Evolutionary conservation across 2,113 vertebrate genomes (phyloP).

Genomic region (Lynx canadensis): DNA sequence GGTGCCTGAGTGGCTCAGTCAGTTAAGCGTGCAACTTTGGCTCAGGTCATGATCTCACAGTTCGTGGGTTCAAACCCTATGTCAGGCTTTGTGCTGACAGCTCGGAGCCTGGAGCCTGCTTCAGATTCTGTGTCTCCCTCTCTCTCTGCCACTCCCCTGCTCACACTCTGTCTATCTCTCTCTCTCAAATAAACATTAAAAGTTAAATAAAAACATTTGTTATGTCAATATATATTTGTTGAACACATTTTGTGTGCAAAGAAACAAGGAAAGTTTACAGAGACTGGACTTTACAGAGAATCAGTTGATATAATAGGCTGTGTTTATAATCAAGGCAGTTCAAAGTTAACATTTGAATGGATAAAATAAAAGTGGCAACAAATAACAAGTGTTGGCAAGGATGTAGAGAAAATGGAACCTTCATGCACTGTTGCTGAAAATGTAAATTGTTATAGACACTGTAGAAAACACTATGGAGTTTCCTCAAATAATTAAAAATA

Average conservation of each 20-base stretch:
- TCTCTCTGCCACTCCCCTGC: too few species aligned
- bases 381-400: neutral
- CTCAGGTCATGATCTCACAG: too few species aligned
- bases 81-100: too few species aligned
- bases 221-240: neutral
- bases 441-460: neutral
- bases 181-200: too few species aligned
- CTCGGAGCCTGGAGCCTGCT: too few species aligned
- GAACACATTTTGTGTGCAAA: neutral
- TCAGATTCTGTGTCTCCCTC: too few species aligned
- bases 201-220: neutral
- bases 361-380: neutral
- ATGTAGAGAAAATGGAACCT: neutral
- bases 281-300: neutral
- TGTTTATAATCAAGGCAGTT: neutral
- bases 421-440: neutral
- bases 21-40: too few species aligned
- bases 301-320: neutral
- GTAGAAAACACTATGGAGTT: neutral
- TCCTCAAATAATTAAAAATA: neutral
- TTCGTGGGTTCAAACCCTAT: too few species aligned
- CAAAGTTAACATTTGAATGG: neutral
- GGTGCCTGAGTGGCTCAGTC: too few species aligned
- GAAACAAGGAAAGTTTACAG: neutral
- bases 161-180: too few species aligned